Conservation (phyloP, 37 sponge, comb jelly and placozoan genomes). For the Hormiphora californensis region DNA sequence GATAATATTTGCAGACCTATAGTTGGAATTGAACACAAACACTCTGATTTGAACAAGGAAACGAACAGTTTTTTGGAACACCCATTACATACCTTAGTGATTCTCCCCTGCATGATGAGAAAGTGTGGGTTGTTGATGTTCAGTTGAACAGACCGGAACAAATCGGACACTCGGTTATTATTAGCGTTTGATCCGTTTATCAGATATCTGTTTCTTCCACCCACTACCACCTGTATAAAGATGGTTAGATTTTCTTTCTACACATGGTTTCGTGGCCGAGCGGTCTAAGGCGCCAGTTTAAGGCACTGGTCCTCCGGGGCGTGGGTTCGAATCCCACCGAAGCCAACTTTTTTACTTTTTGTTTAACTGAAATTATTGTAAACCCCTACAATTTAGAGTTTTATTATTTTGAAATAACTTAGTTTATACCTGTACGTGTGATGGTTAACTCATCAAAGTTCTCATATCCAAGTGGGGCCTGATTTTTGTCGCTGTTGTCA, state of each 20-base stretch:
- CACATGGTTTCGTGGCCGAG: slow-evolving; percentile 20
- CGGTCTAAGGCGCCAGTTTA: slow-evolving; percentile 50
- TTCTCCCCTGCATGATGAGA: slow-evolving; percentile 90
- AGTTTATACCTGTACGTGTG: slow-evolving; percentile 59
- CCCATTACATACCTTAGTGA: slow-evolving; percentile 39
- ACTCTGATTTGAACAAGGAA: too few species aligned
- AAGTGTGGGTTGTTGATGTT: slow-evolving; percentile 99
- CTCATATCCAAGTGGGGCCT: slow-evolving; percentile 96
- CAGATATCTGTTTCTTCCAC: slow-evolving; percentile 95
- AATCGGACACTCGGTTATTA: slow-evolving; percentile 88
- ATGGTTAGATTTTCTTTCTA: background rate
- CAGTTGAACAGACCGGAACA: slow-evolving; percentile 94
- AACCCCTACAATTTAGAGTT: background rate
- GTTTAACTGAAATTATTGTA: background rate
- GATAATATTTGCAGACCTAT: too few species aligned
- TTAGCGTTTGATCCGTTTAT: slow-evolving; percentile 92
- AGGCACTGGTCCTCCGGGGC: too few species aligned
- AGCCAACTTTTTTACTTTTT: slow-evolving; percentile 10
- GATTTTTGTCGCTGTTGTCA: slow-evolving; percentile 85
- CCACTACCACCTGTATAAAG: slow-evolving; percentile 78
- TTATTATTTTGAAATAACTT: background rate
- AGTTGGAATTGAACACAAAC: too few species aligned
- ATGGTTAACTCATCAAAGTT: slow-evolving; percentile 79
- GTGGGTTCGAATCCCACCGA: slow-evolving; percentile 56
- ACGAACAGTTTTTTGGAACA: too few species aligned